Conservation (phyloP, 2,888 invertebrate genomes). For the Palloptera scutellata region DNA sequence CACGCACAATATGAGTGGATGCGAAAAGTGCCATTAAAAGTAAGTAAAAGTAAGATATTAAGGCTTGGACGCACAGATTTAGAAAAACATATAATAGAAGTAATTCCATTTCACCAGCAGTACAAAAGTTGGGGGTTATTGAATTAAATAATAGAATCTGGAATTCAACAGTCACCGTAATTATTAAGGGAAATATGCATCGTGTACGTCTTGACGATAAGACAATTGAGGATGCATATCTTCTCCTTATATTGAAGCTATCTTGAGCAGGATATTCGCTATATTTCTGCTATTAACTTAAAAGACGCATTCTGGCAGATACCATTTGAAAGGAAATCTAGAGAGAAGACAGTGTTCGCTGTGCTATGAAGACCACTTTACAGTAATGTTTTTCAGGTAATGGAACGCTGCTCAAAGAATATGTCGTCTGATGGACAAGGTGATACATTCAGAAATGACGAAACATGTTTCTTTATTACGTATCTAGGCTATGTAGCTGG, state of each 20-base stretch:
- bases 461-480: too few species aligned
- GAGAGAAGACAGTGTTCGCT: conserved; percentile 11
- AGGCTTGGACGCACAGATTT: too few species aligned
- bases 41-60: too few species aligned
- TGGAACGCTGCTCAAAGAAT: conserved; percentile 10
- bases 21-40: too few species aligned
- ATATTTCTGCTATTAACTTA: too few species aligned
- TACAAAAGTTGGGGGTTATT: conserved; percentile 3
- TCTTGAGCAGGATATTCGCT: too few species aligned
- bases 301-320: conserved; percentile 11
- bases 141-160: not conserved
- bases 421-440: conserved; percentile 2
- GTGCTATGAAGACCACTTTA: not conserved
- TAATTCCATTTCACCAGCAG: conserved; percentile 6
- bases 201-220: not conserved
- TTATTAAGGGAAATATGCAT: not conserved
- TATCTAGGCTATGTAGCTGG: too few species aligned
- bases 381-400: conserved; percentile 1
- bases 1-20: too few species aligned
- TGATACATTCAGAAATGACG: too few species aligned
- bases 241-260: too few species aligned
- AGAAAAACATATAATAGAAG: conserved; percentile 2
- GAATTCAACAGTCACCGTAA: not conserved
- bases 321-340: not conserved
- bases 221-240: not conserved